These are phyloP conservation scores for Fundulus diaphanus DNA, from an alignment of 2,797 vertebrate species.

Conservation along the genomic window DNA sequence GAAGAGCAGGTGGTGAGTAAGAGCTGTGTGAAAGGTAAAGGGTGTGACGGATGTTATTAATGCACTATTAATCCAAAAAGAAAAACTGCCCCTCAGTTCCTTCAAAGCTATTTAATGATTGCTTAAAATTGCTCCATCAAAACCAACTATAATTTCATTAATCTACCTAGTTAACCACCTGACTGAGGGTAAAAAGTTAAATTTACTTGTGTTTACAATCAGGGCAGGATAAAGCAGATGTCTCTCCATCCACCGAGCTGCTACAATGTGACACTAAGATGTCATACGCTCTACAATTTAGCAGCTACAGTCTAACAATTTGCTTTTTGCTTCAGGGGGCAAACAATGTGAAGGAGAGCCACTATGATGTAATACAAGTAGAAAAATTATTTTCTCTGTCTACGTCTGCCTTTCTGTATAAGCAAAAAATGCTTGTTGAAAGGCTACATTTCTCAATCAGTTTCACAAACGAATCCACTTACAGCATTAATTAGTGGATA, in stretches of 20 bases:
- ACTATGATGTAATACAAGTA: background rate
- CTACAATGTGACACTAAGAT: background rate
- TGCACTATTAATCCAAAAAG: background rate
- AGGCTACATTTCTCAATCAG: background rate
- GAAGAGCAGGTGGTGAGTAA: background rate
- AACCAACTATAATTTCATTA: background rate
- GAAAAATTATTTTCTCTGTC: background rate
- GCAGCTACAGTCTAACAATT: slow-evolving; percentile 1
- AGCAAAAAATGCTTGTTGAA: background rate
- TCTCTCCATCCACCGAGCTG: background rate
- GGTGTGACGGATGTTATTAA: background rate
- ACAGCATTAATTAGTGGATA: too few species aligned
- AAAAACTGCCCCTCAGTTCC: background rate
- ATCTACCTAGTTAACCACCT: background rate
- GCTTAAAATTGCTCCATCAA: background rate
- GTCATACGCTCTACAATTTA: background rate
- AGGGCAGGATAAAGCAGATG: background rate
- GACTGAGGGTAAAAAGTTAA: background rate
- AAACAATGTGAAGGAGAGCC: background rate
- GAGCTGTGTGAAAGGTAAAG: background rate
- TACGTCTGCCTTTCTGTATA: background rate
- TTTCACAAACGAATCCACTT: background rate
- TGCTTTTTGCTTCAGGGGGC: background rate
- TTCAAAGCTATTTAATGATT: background rate
- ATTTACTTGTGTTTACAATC: background rate